Conservation (phyloP, 1,140 invertebrate species). For the Bombus ignitus region DNA sequence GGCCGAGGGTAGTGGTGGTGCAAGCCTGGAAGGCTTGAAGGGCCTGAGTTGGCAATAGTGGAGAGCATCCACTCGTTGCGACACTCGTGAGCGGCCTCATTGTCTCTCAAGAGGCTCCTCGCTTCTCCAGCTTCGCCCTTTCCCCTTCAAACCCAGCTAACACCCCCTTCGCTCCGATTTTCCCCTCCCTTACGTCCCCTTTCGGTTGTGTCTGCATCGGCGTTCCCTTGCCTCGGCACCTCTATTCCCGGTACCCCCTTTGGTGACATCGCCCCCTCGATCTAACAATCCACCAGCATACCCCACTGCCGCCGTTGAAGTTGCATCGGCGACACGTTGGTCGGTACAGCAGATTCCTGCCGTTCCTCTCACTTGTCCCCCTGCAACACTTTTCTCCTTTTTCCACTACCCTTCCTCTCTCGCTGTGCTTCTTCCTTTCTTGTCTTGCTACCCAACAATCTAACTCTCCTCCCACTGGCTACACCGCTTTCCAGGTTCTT, state of each 20-base stretch:
- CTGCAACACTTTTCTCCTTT: neutral
- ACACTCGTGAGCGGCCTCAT: slow-evolving; percentile 83
- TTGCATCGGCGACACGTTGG: slow-evolving; percentile 48
- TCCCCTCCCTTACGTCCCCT: slow-evolving; percentile 37
- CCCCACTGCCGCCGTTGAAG: slow-evolving; percentile 37
- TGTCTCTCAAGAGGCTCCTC: slow-evolving; percentile 80
- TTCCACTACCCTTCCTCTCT: neutral
- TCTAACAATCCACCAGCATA: slow-evolving; percentile 56
- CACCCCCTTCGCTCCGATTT: slow-evolving; percentile 51
- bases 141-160: slow-evolving; percentile 44
- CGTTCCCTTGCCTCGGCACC: slow-evolving; percentile 46
- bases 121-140: slow-evolving; percentile 70
- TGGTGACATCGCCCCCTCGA: slow-evolving; percentile 66
- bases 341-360: slow-evolving; percentile 57
- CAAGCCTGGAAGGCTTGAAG: slow-evolving; percentile 77
- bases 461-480: neutral
- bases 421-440: neutral
- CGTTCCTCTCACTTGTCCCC: neutral
- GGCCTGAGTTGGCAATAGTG: slow-evolving; percentile 83
- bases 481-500: slow-evolving; percentile 41
- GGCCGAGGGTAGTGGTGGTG: slow-evolving; percentile 44
- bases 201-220: slow-evolving; percentile 37
- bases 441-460: neutral
- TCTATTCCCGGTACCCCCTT: slow-evolving; percentile 57
- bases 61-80: slow-evolving; percentile 81